phyloP scores from a whole-genome alignment of 2,113 vertebrate genomes.

The Girardinichthys multiradiatus region DNA sequence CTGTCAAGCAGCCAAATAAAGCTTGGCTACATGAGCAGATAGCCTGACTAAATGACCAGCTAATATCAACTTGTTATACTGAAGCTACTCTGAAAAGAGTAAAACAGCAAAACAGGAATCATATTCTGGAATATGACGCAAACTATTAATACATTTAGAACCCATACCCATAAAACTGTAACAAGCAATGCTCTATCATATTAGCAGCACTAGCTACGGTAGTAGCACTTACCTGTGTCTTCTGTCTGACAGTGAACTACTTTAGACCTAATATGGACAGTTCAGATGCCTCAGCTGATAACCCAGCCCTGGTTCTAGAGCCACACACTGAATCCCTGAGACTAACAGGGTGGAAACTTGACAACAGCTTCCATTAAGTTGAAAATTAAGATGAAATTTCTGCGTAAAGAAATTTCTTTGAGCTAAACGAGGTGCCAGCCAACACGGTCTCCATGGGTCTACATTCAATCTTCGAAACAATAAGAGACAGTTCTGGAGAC shows the following conservation, averaged over 20 bases:
- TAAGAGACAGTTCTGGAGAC: no score
- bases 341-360: slow-evolving; percentile 44
- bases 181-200: background rate
- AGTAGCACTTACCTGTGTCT: no score
- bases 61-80: background rate
- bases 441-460: slow-evolving; percentile 9
- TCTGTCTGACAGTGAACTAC: background rate
- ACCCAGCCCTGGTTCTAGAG: background rate
- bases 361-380: slow-evolving; percentile 44
- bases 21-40: no score
- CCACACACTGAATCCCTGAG: slow-evolving; percentile 22
- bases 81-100: no score
- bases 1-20: no score
- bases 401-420: slow-evolving; percentile 35
- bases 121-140: no score
- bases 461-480: background rate
- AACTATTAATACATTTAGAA: no score
- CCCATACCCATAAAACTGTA: background rate
- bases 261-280: background rate
- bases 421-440: slow-evolving; percentile 25
- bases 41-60: no score
- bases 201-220: no score
- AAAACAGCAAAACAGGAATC: no score
- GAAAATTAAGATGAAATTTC: slow-evolving; percentile 6
- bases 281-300: background rate